Evolutionary conservation across 2,113 vertebrate genomes (phyloP), one percentile per base, ranked within the genome.

Genomic region (Nettapus auritus): DNA sequence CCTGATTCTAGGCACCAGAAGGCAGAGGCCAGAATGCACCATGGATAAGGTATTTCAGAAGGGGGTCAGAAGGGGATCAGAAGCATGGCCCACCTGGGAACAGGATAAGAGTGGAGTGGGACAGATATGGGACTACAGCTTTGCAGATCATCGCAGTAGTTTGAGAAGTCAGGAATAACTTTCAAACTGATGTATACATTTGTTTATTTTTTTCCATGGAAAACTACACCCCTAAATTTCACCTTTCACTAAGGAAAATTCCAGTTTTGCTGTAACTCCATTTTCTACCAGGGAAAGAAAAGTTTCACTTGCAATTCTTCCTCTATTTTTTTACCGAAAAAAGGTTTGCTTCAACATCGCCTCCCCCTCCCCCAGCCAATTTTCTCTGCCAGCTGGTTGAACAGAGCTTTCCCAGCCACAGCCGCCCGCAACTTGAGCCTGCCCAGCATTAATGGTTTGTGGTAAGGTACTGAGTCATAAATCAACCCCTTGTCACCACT

Each of bases 371-470:
- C 78, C 22, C 75, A 85, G 74, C 62, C 86, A 79, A 36, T 92
- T 92, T 95, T 76, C 82, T 66, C 83, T 92, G 62, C 36, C 80
- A 89, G 66, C 25, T 94, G 80, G 56, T 86, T 86, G 66, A 92
- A 92, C 42, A 86, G 87, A 93, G 50, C 57, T 86, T 93, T 89
- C 40, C 28, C 74, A 84, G 53, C 33, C 86, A 70, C 33, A 59
- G 8, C 7, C 36, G 87, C 28, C 66, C 90, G 53, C 69, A 73
- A 42, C 81, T 95, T 89, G 50, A 85, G 69, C 46, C 82, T 94
- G 77, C 42, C 86, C 97, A 98, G 97, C 97, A 94, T 96, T 97
- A 52, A 96, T 97, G 73, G 55, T 80, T 93, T 98, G 97, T 79
- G 63, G 33, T 91, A 86, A 91, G 62, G 82, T 88, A 62, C 26